Evolutionary conservation across 2,113 vertebrate genomes (phyloP), one percentile per base, ranked within the genome.

Genomic region (Malaclemys terrapin): DNA sequence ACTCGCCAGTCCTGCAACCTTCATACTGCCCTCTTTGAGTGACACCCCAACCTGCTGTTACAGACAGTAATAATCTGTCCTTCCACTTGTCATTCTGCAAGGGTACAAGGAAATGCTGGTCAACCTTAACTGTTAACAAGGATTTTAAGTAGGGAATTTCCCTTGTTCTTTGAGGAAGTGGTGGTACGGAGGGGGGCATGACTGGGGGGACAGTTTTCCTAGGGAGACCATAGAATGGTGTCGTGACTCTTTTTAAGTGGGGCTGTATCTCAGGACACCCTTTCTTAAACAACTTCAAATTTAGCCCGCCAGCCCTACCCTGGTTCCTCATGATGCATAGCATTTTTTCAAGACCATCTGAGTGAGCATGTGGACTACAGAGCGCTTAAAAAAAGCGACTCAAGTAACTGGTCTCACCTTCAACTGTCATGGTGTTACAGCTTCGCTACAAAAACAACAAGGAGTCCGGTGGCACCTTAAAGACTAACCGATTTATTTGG

Each of bases 331-430:
- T 1, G 19, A 45, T 25, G 4, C 62, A 13, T 3, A 6, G 38
- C 9, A 10, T 7, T 45, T 24, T 69, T 76, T 75, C n/a, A 75
- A 42, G 20, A 75, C 10, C 1, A 12, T 24, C 69, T 24, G 38
- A 38, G 20, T 42, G 1, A 12, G 3, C 0, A 0, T n/a, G 27
- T 29, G 2, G 42, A 16, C 56, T 85, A 52, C 56, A n/a, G 10
- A 17, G 38, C 1, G 0, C 54, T 42, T 80, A 3, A 20, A 69
- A 49, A 16, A 75, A 42, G 22, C 10, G 10, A 75, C 69, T 75
- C 69, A 24, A 75, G 38, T 19, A 1, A 0, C 29, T 5, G 1
- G 7, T 5, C 8, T 1, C 3, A 14, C 16, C 6, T 0, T 87
- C 1, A 0, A 3, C 17, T 0, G 0, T 1, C 5, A 20, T 16